Percentiles rank a stretch among this genome's conserved stretches.
phyloP scores from a whole-genome alignment of 2,888 invertebrate species.

The Epinotia ramella region DNA sequence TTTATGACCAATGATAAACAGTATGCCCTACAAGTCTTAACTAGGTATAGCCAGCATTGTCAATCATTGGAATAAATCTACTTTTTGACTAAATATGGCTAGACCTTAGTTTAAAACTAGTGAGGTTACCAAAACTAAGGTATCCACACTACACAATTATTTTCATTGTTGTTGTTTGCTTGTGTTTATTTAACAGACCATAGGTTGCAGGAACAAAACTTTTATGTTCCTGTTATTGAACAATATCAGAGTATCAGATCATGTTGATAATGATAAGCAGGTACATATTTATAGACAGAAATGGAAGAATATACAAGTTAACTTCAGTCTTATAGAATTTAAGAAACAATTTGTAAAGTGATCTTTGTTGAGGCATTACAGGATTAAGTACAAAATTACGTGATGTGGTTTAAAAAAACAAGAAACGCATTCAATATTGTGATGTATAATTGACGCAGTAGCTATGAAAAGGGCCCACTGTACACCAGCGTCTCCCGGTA shows the following conservation, averaged over 20 bases:
- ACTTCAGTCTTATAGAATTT: constrained; percentile 66
- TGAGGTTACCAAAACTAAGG: neutral
- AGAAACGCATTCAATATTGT: neutral
- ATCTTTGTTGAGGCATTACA: constrained; percentile 52
- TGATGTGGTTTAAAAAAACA: neutral
- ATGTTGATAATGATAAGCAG: no score
- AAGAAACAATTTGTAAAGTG: constrained; percentile 50
- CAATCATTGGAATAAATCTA: neutral
- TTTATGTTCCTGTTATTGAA: neutral
- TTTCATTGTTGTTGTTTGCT: neutral
- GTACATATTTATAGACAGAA: neutral
- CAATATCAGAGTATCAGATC: neutral
- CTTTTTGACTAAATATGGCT: neutral
- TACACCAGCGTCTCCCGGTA: no score
- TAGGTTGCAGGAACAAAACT: neutral
- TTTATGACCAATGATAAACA: neutral
- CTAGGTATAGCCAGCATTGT: neutral
- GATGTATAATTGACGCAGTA: neutral
- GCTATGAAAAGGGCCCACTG: no score
- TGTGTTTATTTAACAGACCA: neutral
- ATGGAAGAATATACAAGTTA: constrained; percentile 51
- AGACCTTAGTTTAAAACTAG: neutral
- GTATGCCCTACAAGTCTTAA: neutral
- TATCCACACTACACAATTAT: neutral
- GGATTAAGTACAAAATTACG: constrained; percentile 37